phyloP scores from a whole-genome alignment of 1,140 invertebrate species.

The Colletes latitarsis region DNA sequence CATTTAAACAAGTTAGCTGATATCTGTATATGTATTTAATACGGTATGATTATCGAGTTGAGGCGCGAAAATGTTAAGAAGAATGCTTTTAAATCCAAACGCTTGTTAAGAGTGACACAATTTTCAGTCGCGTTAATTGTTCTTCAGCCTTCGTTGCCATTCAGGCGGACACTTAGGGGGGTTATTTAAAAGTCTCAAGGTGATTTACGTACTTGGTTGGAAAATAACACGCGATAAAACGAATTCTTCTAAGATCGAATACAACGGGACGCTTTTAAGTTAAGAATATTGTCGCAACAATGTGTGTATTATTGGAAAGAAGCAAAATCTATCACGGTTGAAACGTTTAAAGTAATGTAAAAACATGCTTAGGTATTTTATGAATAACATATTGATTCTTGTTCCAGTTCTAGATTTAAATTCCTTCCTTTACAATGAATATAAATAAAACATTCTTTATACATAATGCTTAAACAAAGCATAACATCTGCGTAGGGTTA shows the following conservation, averaged over 20 bases:
- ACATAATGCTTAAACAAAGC: too few species aligned
- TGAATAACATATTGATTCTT: too few species aligned
- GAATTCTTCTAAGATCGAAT: neutral
- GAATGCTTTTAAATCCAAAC: neutral
- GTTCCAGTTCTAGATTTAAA: neutral
- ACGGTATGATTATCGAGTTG: neutral
- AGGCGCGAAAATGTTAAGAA: neutral
- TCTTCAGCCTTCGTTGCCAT: conserved; percentile 13
- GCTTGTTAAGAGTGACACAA: neutral
- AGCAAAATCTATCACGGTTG: too few species aligned
- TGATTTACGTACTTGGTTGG: neutral
- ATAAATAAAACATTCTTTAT: neutral
- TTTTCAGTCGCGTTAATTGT: conserved; percentile 22
- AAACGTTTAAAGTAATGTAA: too few species aligned
- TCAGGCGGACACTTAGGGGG: conserved; percentile 5
- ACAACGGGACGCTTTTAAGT: too few species aligned
- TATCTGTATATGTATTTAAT: too few species aligned
- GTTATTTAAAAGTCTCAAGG: conserved; percentile 32
- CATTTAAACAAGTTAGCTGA: too few species aligned
- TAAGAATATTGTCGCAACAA: too few species aligned
- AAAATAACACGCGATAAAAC: neutral
- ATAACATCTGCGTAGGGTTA: conserved; percentile 34
- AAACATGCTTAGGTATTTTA: too few species aligned
- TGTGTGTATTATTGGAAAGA: too few species aligned
- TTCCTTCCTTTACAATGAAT: neutral